Percentiles rank a stretch among this genome's conserved stretches.
Evolutionary conservation across 2,113 vertebrate species (phyloP).

Genomic region (Thalassoma bifasciatum): DNA sequence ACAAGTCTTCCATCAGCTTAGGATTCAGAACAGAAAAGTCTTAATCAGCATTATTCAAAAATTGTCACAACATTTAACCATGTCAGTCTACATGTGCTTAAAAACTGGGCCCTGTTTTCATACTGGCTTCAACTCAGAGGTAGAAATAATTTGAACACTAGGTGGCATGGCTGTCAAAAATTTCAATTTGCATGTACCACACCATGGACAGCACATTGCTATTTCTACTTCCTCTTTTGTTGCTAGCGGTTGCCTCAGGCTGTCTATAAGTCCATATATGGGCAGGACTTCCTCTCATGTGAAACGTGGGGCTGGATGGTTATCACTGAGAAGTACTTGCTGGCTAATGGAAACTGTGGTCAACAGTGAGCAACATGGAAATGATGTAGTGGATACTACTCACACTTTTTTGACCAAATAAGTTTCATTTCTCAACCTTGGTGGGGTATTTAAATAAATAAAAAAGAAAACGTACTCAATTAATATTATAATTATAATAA

Average conservation of each 20-base stretch:
- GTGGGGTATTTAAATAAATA: neutral
- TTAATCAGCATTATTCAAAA: constrained; percentile 8
- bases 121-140: neutral
- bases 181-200: neutral
- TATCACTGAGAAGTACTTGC: constrained; percentile 38
- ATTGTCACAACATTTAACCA: neutral
- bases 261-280: constrained; percentile 67
- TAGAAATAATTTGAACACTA: constrained; percentile 33
- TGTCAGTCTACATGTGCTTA: neutral
- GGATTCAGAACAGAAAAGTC: constrained; percentile 28
- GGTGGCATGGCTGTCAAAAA: constrained; percentile 50
- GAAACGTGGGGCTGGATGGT: constrained; percentile 37
- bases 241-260: constrained; percentile 8
- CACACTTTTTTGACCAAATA: neutral
- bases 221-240: constrained; percentile 47
- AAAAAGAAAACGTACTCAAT: neutral
- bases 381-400: constrained; percentile 19
- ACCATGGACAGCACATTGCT: neutral
- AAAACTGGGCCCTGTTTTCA: neutral
- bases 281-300: constrained; percentile 57
- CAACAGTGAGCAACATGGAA: constrained; percentile 23
- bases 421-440: neutral
- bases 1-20: constrained; percentile 74
- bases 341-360: constrained; percentile 54
- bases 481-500: too few species aligned